Conservation (phyloP, 2,888 invertebrate genomes). For the Tridacna gigas region DNA sequence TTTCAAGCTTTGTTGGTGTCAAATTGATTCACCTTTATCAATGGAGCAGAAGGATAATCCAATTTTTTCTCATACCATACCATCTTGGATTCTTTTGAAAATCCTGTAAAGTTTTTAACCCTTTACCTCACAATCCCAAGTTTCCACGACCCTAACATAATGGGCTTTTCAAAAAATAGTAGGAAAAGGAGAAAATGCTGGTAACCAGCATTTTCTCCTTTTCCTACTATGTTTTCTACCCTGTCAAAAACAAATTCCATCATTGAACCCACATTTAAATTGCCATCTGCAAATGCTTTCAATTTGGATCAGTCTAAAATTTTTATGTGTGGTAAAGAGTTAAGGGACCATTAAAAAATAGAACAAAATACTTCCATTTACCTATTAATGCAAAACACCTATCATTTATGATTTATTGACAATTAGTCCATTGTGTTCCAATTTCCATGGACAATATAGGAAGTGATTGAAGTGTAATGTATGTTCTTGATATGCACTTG, state of each 20-base stretch:
- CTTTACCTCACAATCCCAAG: too few species aligned
- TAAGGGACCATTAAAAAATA: slow-evolving; percentile 10
- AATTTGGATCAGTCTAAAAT: too few species aligned
- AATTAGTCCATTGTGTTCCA: not conserved
- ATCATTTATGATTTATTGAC: slow-evolving; percentile 22
- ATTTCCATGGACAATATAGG: slow-evolving; percentile 11
- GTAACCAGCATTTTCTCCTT: too few species aligned
- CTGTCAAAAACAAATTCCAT: too few species aligned
- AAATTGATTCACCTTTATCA: slow-evolving; percentile 11
- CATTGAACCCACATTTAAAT: too few species aligned
- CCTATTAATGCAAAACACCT: slow-evolving; percentile 2
- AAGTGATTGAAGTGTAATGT: slow-evolving; percentile 2
- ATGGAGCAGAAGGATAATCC: not conserved
- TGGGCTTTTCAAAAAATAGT: too few species aligned
- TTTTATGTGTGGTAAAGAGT: too few species aligned
- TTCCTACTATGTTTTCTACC: too few species aligned
- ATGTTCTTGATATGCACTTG: slow-evolving; percentile 12
- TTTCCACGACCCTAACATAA: too few species aligned
- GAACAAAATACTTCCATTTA: not conserved
- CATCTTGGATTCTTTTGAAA: not conserved
- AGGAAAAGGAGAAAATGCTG: too few species aligned
- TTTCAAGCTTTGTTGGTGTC: not conserved
- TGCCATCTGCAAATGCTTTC: too few species aligned
- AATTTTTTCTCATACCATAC: slow-evolving; percentile 5
- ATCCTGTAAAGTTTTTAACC: not conserved